Conservation (phyloP, 2,888 invertebrate genomes). For the Agriotes lineatus region DNA sequence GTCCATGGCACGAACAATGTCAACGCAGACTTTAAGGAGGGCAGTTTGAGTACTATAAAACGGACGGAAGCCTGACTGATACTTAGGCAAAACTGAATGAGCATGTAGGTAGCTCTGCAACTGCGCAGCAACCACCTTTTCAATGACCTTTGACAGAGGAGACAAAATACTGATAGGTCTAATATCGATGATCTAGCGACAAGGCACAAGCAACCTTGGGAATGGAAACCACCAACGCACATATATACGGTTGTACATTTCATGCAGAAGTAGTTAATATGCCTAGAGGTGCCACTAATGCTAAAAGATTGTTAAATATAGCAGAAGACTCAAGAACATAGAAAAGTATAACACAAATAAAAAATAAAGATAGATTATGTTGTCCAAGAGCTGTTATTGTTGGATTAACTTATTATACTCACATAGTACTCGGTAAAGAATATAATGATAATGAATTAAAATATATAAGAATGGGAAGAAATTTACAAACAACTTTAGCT, state of each 20-base stretch:
- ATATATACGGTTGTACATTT: background rate
- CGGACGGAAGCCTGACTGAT: too few relatives aligned
- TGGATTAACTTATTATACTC: slow-evolving; percentile 9
- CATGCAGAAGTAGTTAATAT: background rate
- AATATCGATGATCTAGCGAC: too few relatives aligned
- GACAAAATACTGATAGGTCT: too few relatives aligned
- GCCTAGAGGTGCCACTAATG: slow-evolving; percentile 11
- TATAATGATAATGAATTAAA: background rate
- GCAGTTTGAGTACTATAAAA: too few relatives aligned
- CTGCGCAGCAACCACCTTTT: too few relatives aligned
- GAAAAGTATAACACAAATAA: background rate
- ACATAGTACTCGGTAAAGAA: background rate
- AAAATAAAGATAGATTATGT: background rate
- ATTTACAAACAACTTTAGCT: slow-evolving; percentile 9
- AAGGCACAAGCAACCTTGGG: too few relatives aligned
- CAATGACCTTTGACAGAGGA: too few relatives aligned
- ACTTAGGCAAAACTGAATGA: too few relatives aligned
- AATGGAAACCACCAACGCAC: too few relatives aligned
- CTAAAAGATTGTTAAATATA: slow-evolving; percentile 1
- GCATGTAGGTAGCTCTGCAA: too few relatives aligned
- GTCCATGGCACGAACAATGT: too few relatives aligned
- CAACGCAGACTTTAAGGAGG: too few relatives aligned
- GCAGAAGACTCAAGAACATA: slow-evolving; percentile 1
- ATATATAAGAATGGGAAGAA: background rate
- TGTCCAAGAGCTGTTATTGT: background rate